phyloP scores from a whole-genome alignment of 1,140 invertebrate genomes.

The Drosophila lini region DNA sequence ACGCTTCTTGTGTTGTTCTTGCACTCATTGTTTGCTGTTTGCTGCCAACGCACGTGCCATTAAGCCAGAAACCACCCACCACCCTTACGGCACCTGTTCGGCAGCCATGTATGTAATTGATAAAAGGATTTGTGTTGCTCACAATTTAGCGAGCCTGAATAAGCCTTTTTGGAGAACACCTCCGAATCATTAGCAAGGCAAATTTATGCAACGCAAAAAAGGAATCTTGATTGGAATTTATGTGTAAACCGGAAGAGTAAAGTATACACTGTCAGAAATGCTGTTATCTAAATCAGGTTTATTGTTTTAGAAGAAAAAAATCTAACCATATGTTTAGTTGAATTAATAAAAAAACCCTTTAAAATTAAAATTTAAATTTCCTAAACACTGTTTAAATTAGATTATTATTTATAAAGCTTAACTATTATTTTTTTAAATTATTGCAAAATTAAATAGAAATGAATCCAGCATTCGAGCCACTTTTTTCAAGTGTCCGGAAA shows the following conservation, averaged over 20 bases:
- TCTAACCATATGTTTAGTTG: neutral
- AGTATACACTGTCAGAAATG: constrained; percentile 1
- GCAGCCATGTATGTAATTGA: constrained; percentile 63
- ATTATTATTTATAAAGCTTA: neutral
- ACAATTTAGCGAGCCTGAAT: constrained; percentile 18
- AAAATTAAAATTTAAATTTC: neutral
- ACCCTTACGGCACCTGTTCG: neutral
- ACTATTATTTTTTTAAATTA: too few species aligned
- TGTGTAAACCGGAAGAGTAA: constrained; percentile 18
- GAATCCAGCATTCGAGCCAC: neutral
- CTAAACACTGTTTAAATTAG: neutral
- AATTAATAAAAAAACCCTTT: too few species aligned
- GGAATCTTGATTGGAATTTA: constrained; percentile 31
- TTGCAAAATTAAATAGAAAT: neutral
- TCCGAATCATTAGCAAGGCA: constrained; percentile 25
- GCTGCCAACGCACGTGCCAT: constrained; percentile 42
- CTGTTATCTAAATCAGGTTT: neutral
- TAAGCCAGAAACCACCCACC: constrained; percentile 13
- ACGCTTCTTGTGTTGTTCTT: constrained; percentile 42
- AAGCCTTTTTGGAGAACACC: constrained; percentile 20
- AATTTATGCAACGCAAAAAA: constrained; percentile 22
- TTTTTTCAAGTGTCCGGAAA: neutral
- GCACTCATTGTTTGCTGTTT: constrained; percentile 27
- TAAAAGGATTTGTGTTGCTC: constrained; percentile 49
- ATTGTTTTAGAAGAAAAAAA: neutral